phyloP scores from a whole-genome alignment of 2,888 invertebrate genomes.

The Spodoptera littoralis region DNA sequence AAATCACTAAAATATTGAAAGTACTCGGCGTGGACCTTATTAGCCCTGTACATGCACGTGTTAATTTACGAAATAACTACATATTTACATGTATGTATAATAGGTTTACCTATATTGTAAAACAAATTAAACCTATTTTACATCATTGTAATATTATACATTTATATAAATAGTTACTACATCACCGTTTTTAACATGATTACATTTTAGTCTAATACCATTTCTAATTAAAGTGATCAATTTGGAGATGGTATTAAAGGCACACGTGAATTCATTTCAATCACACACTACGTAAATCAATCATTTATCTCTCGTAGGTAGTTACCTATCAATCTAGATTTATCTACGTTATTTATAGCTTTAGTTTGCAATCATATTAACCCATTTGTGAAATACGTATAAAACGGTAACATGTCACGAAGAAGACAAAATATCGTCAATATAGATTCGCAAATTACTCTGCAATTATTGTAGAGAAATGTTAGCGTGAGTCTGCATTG shows the following conservation, averaged over 20 bases:
- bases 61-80: too few species aligned
- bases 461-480: constrained; percentile 16
- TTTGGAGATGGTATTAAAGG: too few species aligned
- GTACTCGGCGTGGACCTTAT: too few species aligned
- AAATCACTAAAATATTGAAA: background rate
- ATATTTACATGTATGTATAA: too few species aligned
- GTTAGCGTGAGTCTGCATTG: constrained; percentile 16
- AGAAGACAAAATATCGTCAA: constrained; percentile 2
- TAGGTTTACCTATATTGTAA: too few species aligned
- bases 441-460: constrained; percentile 7
- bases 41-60: too few species aligned
- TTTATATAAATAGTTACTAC: constrained; percentile 24
- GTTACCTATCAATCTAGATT: too few species aligned
- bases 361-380: constrained; percentile 19
- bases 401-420: constrained; percentile 30
- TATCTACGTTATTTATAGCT: constrained; percentile 8
- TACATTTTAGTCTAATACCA: background rate
- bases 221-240: background rate
- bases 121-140: too few species aligned
- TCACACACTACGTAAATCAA: too few species aligned
- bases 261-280: too few species aligned
- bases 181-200: constrained; percentile 1
- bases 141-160: constrained; percentile 2
- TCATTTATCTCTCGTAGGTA: too few species aligned
- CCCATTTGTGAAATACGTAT: constrained; percentile 32